phyloP scores from a whole-genome alignment of 1,140 invertebrate species.

The Branchinecta lynchi region DNA sequence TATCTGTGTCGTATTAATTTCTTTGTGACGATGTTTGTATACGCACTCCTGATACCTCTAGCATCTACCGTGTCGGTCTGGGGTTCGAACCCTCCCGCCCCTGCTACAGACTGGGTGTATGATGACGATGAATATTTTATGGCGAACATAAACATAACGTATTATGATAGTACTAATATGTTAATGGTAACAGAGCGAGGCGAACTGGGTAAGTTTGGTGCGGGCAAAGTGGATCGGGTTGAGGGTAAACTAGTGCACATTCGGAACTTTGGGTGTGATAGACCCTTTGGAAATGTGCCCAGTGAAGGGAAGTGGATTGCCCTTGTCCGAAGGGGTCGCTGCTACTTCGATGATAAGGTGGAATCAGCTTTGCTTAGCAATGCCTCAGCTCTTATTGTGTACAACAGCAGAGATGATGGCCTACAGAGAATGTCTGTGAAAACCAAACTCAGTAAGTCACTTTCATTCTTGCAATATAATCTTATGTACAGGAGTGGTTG shows the following conservation, averaged over 20 bases:
- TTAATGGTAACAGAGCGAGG: conserved; percentile 19
- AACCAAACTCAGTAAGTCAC: conserved; percentile 17
- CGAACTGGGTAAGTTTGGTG: conserved; percentile 46
- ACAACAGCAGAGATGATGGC: conserved; percentile 47
- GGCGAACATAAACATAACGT: conserved; percentile 26
- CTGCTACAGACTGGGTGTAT: conserved; percentile 13
- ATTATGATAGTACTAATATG: conserved; percentile 23
- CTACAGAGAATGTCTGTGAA: conserved; percentile 52
- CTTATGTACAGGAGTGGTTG: too few relatives aligned
- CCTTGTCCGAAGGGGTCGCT: conserved; percentile 49
- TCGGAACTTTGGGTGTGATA: conserved; percentile 27
- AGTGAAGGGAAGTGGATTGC: conserved; percentile 49
- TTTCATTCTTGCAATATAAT: background rate
- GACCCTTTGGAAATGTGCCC: conserved; percentile 13
- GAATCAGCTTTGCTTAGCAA: conserved; percentile 49
- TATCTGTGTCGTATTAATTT: too few relatives aligned
- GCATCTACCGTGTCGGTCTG: too few relatives aligned
- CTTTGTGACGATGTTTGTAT: too few relatives aligned
- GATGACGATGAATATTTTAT: conserved; percentile 23
- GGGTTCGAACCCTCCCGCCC: background rate
- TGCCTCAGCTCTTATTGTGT: conserved; percentile 54
- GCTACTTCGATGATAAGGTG: conserved; percentile 58
- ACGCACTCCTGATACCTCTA: too few relatives aligned
- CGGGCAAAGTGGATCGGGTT: conserved; percentile 42
- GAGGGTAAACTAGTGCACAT: conserved; percentile 44